Percentiles rank a stretch among this genome's conserved stretches.
Evolutionary conservation across 2,113 vertebrate genomes (phyloP).

Genomic region (Dendrocopos noguchii): DNA sequence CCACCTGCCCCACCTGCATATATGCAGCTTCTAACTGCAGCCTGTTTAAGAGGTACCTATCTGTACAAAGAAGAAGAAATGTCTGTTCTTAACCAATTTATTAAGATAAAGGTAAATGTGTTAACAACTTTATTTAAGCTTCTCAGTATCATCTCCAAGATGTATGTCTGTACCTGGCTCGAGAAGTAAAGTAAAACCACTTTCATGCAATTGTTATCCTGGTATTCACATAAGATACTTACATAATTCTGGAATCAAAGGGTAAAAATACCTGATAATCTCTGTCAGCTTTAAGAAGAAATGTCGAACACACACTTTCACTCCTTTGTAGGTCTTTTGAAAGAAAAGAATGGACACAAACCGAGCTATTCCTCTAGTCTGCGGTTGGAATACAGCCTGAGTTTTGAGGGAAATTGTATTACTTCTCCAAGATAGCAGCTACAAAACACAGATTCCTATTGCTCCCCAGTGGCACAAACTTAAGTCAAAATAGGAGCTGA

Average conservation of each 20-base stretch:
- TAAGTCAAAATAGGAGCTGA: conserved; percentile 3
- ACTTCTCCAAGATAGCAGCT: background rate
- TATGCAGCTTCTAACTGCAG: background rate
- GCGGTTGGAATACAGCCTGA: background rate
- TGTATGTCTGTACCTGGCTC: background rate
- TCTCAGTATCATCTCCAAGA: background rate
- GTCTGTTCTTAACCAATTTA: background rate
- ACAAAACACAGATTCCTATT: conserved; percentile 14
- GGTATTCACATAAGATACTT: background rate
- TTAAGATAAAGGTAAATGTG: too few species aligned
- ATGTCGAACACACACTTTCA: background rate
- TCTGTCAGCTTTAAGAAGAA: background rate
- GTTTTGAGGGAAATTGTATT: background rate
- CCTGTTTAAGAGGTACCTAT: background rate
- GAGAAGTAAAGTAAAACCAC: background rate
- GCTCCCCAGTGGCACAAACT: conserved; percentile 7
- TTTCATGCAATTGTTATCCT: background rate
- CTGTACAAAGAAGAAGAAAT: background rate
- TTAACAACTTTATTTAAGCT: background rate
- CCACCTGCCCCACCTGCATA: background rate
- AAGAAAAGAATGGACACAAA: background rate
- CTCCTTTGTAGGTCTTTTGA: background rate
- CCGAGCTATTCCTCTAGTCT: background rate
- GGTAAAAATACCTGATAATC: background rate
- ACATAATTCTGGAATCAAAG: background rate